Base-by-base conservation (phyloP, 1,140 invertebrate genomes). In the Ostrea denselamellosa region DNA sequence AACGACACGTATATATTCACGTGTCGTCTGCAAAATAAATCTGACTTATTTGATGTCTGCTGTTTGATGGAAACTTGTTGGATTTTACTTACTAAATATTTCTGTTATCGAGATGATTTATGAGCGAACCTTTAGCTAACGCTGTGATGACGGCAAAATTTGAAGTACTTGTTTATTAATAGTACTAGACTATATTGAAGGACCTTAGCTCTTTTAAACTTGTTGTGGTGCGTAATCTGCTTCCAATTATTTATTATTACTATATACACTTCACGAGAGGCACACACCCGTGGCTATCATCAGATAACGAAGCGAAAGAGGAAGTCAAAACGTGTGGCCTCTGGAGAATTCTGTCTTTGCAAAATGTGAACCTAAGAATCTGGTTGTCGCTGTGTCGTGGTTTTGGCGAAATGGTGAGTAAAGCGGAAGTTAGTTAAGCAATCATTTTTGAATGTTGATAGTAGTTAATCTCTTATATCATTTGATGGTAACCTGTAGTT, bases 251-350 rank as follows among this genome's bases (percentile, higher is more conserved):
- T 62, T 0, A 7, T 62, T 44, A 17, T 9, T 77, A 28, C 25
- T 34, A 77, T 25, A 77, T 25, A 77, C 28, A 28, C 14, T 77
- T n/a, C 7, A 28, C 8, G 28, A 77, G 68, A 34, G 25, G 25
- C 68, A 77, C 68, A 25, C 28, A 77, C 68, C 68, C 28, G 25
- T 34, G 68, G 25, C 28, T 77, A 77, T 34, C 34, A 77, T 77
- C 68, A 77, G 68, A 77, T 77, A 77, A 77, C 25, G 12, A 77
- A 77, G 22, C 25, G 68, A 77, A 77, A 77, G 68, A 77, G 68
- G 68, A 77, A 77, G 68, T 77, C 14, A 77, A 77, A 77, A 5
- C 12, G 25, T 77, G 25, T 71, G 22, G 22, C 25, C 10, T 14
- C 28, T 34, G 68, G 22, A 25, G 12, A 77, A 28, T 77, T 10